Percentiles rank a stretch among this genome's conserved stretches.
phyloP scores from a whole-genome alignment of 2,113 vertebrate genomes.

The Hypanus sabinus region DNA sequence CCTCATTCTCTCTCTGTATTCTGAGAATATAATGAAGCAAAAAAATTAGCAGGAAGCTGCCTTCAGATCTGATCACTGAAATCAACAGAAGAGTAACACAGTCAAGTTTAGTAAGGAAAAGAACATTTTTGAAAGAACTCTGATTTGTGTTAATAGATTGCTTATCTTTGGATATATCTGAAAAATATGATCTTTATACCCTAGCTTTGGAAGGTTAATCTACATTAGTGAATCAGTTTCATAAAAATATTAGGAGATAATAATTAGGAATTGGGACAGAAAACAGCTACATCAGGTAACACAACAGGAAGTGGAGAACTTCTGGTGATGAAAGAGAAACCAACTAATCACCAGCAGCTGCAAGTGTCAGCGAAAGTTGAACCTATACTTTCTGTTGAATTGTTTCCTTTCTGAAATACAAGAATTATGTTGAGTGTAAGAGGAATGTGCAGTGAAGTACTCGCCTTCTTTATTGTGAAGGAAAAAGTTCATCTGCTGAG shows the following conservation, averaged over 20 bases:
- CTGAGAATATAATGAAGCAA: not conserved
- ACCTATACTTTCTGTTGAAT: not conserved
- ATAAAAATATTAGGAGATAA: not conserved
- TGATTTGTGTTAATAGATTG: no score
- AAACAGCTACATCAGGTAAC: not conserved
- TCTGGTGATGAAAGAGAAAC: not conserved
- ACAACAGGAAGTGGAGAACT: not conserved
- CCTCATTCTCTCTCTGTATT: not conserved
- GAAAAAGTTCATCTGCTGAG: not conserved
- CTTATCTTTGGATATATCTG: not conserved
- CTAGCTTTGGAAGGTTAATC: not conserved
- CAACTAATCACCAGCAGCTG: constrained; percentile 26
- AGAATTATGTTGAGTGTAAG: not conserved
- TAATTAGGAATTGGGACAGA: constrained; percentile 8
- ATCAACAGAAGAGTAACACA: not conserved
- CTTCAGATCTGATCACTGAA: not conserved
- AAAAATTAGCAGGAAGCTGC: not conserved
- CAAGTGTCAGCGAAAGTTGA: not conserved
- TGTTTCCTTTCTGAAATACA: not conserved
- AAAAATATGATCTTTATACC: not conserved
- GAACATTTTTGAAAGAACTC: not conserved
- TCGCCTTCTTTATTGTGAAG: no score
- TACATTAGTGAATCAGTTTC: not conserved
- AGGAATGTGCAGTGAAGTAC: not conserved
- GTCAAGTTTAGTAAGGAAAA: not conserved